Percentiles rank a stretch among this genome's conserved stretches.
Evolutionary conservation across 1,140 invertebrate species (phyloP).

Genomic region (Pachypeltis micranthus): DNA sequence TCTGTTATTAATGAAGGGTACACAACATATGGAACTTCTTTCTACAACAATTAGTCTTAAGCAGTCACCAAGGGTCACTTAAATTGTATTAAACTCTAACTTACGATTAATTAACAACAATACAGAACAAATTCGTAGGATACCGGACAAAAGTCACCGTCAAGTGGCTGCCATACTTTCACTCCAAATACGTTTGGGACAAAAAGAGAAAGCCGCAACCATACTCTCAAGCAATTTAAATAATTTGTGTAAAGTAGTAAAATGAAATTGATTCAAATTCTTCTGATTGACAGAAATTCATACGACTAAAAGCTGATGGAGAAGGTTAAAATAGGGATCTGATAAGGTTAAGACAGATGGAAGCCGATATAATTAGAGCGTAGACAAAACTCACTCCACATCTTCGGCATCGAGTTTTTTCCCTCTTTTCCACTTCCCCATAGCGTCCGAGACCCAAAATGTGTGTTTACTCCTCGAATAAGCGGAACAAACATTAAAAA

Average conservation of each 20-base stretch:
- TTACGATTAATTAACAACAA: no score
- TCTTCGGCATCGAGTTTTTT: conserved; percentile 49
- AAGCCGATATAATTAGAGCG: neutral
- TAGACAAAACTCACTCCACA: conserved; percentile 44
- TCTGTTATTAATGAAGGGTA: no score
- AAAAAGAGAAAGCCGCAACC: neutral
- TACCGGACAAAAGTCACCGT: no score
- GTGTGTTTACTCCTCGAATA: neutral
- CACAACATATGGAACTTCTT: no score
- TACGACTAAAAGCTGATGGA: conserved; percentile 21
- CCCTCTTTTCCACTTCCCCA: conserved; percentile 58
- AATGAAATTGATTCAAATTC: conserved; percentile 10
- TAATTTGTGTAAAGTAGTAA: conserved; percentile 1
- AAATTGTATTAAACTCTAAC: no score
- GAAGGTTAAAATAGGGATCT: conserved; percentile 15
- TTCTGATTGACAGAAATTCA: conserved; percentile 12
- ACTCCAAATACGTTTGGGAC: no score
- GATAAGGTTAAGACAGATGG: conserved; percentile 23
- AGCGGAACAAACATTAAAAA: conserved; percentile 6
- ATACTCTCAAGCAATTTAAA: neutral
- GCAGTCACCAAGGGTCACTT: no score
- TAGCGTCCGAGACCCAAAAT: conserved; percentile 26
- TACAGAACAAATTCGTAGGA: no score
- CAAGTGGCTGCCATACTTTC: no score
- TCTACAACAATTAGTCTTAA: no score